A percentile compares a stretch with the other conserved stretches of the same genome.
phyloP scores from a whole-genome alignment of 1,140 invertebrate genomes.

The Drosophila gunungcola region DNA sequence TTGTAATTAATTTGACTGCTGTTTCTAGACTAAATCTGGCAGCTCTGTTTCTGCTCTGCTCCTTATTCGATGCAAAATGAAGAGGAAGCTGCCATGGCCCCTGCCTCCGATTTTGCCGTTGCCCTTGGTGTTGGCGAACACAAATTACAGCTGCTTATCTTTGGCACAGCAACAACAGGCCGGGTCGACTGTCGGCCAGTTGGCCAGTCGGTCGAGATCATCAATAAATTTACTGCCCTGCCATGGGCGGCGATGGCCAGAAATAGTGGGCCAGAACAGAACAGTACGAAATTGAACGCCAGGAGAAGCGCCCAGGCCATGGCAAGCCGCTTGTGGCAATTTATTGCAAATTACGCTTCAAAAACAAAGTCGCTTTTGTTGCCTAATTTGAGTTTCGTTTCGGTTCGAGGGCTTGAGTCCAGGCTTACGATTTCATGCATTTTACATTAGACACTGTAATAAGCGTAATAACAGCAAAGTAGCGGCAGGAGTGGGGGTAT shows the following conservation, averaged over 20 bases:
- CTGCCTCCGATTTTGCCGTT: conserved; percentile 17
- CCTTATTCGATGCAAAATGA: conserved; percentile 9
- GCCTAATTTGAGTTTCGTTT: conserved; percentile 70
- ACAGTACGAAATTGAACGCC: too few species aligned
- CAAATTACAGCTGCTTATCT: conserved; percentile 83
- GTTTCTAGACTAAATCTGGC: not conserved
- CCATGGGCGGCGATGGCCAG: conserved; percentile 54
- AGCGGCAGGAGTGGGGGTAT: conserved; percentile 4
- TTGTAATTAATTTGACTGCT: not conserved
- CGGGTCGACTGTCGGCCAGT: conserved; percentile 31
- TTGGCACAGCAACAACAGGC: conserved; percentile 64
- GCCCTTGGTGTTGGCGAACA: conserved; percentile 76
- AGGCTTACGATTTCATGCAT: conserved; percentile 64
- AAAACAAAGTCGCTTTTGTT: conserved; percentile 71
- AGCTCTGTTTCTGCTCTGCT: conserved; percentile 26
- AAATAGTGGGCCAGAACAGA: conserved; percentile 51
- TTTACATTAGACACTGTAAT: conserved; percentile 61
- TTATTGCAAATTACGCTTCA: conserved; percentile 82
- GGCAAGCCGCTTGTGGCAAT: conserved; percentile 64
- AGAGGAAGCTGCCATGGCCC: conserved; percentile 24
- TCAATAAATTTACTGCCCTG: conserved; percentile 76
- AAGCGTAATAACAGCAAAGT: conserved; percentile 50
- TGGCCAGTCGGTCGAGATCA: conserved; percentile 66
- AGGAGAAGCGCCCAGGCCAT: conserved; percentile 15
- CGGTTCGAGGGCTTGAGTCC: conserved; percentile 23